Evolutionary conservation across 2,888 invertebrate genomes (phyloP), one percentile per base, ranked within the genome.

Genomic region (Alloplasta piceator): DNA sequence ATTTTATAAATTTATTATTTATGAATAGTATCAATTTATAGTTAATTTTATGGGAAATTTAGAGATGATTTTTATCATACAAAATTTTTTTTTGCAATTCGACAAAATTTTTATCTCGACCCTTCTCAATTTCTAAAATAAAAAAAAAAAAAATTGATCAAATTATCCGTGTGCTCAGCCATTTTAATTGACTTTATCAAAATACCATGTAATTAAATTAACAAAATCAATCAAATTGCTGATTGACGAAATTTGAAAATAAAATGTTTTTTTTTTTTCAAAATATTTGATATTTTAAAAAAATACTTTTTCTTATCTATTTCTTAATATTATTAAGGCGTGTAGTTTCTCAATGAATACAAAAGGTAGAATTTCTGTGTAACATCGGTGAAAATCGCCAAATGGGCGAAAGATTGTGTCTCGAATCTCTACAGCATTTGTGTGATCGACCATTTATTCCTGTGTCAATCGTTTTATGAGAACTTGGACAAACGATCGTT

Each of bases 401-500:
- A 63, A 61, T 55, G 16, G 9, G 12, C 48, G 16, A 55, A 70
- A 60, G 38, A 60, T 70, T 48, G 66, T 66, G 58, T 71, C 66
- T 75, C 64, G 71, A 75, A 60, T 66, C 58, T 75, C 46, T 66
- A 80, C 73, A 71, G 64, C 66, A 71, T 26, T 58, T 6, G 48
- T 46, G 55, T 68, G 79, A 73, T 36, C 14, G 26, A 9, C 6
- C n/a, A 56, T 43, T 14, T 70, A 36, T 26, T 26, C n/a, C 26
- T 70, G 16, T 60, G 58, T 60, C 56, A 48, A 70, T 60, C 48
- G 66, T 70, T 80, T 80, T 80, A 80, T 80, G 79, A 52, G 71
- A 46, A 71, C 70, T 58, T 60, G 56, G 71, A 75, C 71, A 80
- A 80, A 80, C 75, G 74, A 80, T 80, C 79, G 39, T 80, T 70